Evolutionary conservation across 1,140 invertebrate species (phyloP), one percentile per base, ranked within the genome.

Genomic region (Caerostris darwini): DNA sequence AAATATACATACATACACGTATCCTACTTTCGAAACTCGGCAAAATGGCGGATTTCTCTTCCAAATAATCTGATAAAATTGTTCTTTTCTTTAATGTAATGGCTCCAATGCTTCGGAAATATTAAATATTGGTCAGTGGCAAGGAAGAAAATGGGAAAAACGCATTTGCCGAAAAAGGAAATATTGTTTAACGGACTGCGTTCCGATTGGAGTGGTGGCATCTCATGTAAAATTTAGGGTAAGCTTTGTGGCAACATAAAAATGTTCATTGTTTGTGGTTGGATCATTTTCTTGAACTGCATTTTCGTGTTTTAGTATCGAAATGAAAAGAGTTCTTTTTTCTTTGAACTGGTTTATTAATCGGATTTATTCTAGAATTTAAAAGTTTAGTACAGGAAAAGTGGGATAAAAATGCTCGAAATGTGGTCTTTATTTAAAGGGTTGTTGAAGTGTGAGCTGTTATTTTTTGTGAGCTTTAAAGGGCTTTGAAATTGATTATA

Each of bases 61-160:
- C 7, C 54, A 85, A 58, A 85, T 19, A 85, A 85, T 58, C 57
- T 56, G 83, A 85, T 85, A 34, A 59, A 85, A 85, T 85, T 85
- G 83, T 85, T 85, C 7, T 19, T 85, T 85, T 19, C 83, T 17
- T 85, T 59, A 12, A 85, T 85, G 58, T 85, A 85, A 85, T 85
- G 83, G 54, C 10, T 12, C 4, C n/a, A 50, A 85, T 8, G 57
- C 57, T 59, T 85, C 34, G 17, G 10, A 59, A 85, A 85, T 85
- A 85, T 85, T 85, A 58, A 85, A 58, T 85, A 85, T 85, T 56
- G 83, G 83, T 58, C 57, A 58, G 83, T 19, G 34, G 53, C 34
- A 50, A 12, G 71, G 34, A 64, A 10, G 17, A 8, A 64, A 64
- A 71, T 10, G 69, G 67, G 5, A 77, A 50, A 77, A 77, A 77